These are phyloP conservation scores for Drosophila lutescens DNA, from an alignment of 2,888 invertebrate species.

Conservation along the genomic window DNA sequence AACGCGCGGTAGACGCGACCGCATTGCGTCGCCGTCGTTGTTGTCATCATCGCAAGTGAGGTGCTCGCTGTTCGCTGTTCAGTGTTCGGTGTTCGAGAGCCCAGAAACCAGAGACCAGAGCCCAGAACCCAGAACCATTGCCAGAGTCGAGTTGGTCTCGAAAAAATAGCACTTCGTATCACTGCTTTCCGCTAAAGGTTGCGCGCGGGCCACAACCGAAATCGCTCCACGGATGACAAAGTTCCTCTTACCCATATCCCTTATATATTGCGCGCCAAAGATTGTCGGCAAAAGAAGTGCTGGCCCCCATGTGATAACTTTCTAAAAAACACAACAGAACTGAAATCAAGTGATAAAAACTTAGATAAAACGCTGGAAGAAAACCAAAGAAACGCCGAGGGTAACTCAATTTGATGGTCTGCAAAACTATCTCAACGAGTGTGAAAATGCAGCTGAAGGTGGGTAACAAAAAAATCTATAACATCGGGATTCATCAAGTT, in stretches of 20 bases:
- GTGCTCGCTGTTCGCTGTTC: slow-evolving; percentile 17
- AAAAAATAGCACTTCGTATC: slow-evolving; percentile 73
- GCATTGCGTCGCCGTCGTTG: slow-evolving; percentile 74
- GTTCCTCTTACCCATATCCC: neutral
- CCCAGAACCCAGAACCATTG: slow-evolving; percentile 32
- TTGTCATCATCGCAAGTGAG: slow-evolving; percentile 48
- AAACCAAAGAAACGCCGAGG: slow-evolving; percentile 14
- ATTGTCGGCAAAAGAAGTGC: slow-evolving; percentile 11
- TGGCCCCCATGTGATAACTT: slow-evolving; percentile 63
- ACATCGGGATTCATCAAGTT: neutral
- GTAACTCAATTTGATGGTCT: slow-evolving; percentile 69
- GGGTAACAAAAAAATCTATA: slow-evolving; percentile 31
- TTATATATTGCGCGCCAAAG: slow-evolving; percentile 25
- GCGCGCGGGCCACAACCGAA: slow-evolving; percentile 65
- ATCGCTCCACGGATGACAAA: slow-evolving; percentile 56
- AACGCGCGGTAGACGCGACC: slow-evolving; percentile 64
- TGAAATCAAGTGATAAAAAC: slow-evolving; percentile 50
- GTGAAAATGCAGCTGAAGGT: slow-evolving; percentile 80
- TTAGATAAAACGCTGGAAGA: slow-evolving; percentile 62
- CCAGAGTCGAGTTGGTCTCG: slow-evolving; percentile 63
- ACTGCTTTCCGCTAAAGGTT: slow-evolving; percentile 36
- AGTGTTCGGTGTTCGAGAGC: slow-evolving; percentile 1
- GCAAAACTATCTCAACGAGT: slow-evolving; percentile 66
- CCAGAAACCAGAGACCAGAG: neutral
- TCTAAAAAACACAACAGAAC: slow-evolving; percentile 42